Conservation (phyloP, 1,140 invertebrate species). For the Riptortus pedestris region DNA sequence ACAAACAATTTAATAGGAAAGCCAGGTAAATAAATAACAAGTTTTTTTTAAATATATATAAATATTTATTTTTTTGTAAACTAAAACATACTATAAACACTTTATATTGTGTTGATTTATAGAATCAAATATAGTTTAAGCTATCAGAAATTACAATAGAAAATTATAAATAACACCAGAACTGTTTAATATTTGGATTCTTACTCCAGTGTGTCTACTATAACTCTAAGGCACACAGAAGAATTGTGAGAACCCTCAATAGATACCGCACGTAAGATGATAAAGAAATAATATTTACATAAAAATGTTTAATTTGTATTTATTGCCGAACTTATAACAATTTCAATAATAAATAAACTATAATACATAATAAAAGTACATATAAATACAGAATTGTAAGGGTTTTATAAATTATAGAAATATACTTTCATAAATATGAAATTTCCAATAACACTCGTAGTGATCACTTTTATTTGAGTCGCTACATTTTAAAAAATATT, state of each 20-base stretch:
- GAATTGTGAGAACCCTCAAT: neutral
- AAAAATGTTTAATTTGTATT: slow-evolving; percentile 3
- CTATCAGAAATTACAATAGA: slow-evolving; percentile 14
- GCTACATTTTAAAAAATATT: slow-evolving; percentile 14
- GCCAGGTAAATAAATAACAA: too few species aligned
- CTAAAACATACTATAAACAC: slow-evolving; percentile 17
- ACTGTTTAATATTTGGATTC: slow-evolving; percentile 5
- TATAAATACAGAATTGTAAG: slow-evolving; percentile 3
- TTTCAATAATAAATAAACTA: slow-evolving; percentile 13
- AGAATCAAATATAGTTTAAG: slow-evolving; percentile 18
- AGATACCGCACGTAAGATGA: neutral
- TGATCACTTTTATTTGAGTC: neutral
- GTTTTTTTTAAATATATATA: slow-evolving; percentile 13
- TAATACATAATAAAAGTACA: slow-evolving; percentile 4
- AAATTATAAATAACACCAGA: slow-evolving; percentile 21
- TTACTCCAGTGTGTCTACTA: slow-evolving; percentile 12
- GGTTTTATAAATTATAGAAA: neutral
- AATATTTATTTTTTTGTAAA: slow-evolving; percentile 18
- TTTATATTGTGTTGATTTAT: slow-evolving; percentile 20
- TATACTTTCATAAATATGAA: neutral
- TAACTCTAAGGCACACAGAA: slow-evolving; percentile 17
- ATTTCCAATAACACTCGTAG: too few species aligned
- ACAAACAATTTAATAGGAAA: too few species aligned
- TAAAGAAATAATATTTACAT: slow-evolving; percentile 8
- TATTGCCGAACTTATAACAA: slow-evolving; percentile 2